Percentiles rank a stretch among this genome's conserved stretches.
Conservation (phyloP, 1,140 invertebrate species). For the Ceratina australensis region DNA sequence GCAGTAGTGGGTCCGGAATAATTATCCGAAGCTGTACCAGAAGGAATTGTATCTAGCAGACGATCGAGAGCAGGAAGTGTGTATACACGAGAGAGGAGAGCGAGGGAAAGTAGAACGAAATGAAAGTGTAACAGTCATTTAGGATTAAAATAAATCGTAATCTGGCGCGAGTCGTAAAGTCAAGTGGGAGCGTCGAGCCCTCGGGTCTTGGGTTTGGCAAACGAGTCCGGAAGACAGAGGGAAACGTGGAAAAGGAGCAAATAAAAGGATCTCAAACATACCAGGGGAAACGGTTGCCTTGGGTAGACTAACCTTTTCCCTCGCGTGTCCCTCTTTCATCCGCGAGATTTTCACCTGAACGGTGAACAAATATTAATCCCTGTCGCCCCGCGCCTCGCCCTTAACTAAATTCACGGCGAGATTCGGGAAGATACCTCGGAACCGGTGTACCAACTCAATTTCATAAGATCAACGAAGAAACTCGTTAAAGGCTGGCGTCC, state of each 20-base stretch:
- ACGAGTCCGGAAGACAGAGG: constrained; percentile 25
- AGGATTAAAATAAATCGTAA: constrained; percentile 73
- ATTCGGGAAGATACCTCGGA: not conserved
- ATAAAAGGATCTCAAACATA: constrained; percentile 50
- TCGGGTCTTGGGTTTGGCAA: constrained; percentile 1
- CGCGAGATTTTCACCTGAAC: constrained; percentile 49
- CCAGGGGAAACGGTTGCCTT: constrained; percentile 41
- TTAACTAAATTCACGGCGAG: not conserved
- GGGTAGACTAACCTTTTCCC: constrained; percentile 40
- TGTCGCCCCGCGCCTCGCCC: too few species aligned
- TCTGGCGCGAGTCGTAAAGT: constrained; percentile 65
- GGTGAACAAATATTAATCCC: constrained; percentile 55
- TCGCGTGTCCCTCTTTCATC: not conserved
- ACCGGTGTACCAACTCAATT: not conserved
- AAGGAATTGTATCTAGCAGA: not conserved
- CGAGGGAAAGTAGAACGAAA: constrained; percentile 18
- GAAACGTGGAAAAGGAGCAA: constrained; percentile 25
- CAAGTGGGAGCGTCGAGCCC: constrained; percentile 53
- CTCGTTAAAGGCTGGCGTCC: not conserved
- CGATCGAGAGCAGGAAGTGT: not conserved
- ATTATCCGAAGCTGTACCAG: too few species aligned
- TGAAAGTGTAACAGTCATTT: constrained; percentile 49
- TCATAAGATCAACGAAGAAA: constrained; percentile 25
- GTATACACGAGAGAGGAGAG: constrained; percentile 11
- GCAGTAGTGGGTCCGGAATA: too few species aligned